Percentiles rank a stretch among this genome's conserved stretches.
Conservation (phyloP, 2,797 vertebrate genomes). For the Adelosebastes latens region DNA sequence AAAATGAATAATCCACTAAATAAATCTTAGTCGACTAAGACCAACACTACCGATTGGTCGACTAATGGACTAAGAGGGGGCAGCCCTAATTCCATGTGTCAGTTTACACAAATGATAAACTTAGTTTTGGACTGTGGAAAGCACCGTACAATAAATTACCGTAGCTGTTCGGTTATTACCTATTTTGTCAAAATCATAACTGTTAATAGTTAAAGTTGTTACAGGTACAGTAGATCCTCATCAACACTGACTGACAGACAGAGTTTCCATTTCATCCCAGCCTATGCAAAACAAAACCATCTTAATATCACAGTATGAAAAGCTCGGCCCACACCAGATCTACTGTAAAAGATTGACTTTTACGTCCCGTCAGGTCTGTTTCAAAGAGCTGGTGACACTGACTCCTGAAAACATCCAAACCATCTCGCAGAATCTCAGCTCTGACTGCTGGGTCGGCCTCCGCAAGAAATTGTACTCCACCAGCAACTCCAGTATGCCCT, state of each 20-base stretch:
- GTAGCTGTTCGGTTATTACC: background rate
- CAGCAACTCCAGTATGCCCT: constrained; percentile 19
- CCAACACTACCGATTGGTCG: too few species aligned
- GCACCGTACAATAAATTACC: background rate
- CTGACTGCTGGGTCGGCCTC: constrained; percentile 78
- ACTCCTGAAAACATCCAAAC: constrained; percentile 51
- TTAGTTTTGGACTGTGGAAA: background rate
- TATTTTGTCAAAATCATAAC: background rate
- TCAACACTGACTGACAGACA: background rate
- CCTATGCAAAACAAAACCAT: background rate
- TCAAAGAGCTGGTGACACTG: constrained; percentile 75
- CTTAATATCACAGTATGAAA: background rate
- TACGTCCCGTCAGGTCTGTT: constrained; percentile 66
- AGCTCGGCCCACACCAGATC: too few species aligned
- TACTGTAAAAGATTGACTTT: background rate
- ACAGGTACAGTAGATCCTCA: background rate
- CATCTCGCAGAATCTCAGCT: constrained; percentile 23
- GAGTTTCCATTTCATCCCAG: background rate
- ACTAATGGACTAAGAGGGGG: too few species aligned
- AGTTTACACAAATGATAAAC: background rate
- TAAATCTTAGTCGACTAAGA: too few species aligned
- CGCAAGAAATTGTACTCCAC: constrained; percentile 52
- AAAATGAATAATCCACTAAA: too few species aligned
- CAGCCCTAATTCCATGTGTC: background rate
- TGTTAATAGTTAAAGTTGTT: background rate